Evolutionary conservation across 2,797 vertebrate genomes (phyloP).

Genomic region (Microctenopoma steveboyesi): DNA sequence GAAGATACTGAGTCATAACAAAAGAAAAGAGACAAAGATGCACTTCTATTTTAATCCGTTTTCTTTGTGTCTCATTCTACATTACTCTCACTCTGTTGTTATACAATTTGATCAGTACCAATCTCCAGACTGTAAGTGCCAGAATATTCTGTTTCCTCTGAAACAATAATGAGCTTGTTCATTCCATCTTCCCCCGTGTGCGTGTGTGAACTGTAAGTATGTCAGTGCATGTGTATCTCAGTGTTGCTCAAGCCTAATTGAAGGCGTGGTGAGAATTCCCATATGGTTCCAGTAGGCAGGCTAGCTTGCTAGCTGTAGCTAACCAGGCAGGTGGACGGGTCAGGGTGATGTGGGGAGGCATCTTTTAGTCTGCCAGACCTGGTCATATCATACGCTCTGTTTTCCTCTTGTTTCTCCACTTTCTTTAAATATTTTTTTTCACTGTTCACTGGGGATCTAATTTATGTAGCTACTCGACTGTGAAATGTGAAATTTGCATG

Average conservation of each 20-base stretch:
- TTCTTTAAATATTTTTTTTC: neutral
- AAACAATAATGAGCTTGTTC: constrained; percentile 59
- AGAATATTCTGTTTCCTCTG: constrained; percentile 52
- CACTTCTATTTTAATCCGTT: constrained; percentile 60
- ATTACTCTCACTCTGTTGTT: constrained; percentile 52
- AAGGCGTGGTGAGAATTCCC: constrained; percentile 58
- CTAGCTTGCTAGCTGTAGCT: constrained; percentile 55
- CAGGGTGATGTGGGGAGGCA: constrained; percentile 56
- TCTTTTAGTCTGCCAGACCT: constrained; percentile 17
- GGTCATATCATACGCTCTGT: constrained; percentile 1
- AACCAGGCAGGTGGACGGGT: constrained; percentile 68
- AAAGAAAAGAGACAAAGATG: constrained; percentile 53
- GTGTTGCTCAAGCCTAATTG: constrained; percentile 58
- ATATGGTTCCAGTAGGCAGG: constrained; percentile 47
- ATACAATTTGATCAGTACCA: constrained; percentile 45
- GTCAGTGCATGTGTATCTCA: neutral
- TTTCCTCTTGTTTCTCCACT: neutral
- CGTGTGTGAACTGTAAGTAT: neutral
- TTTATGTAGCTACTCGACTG: constrained; percentile 26
- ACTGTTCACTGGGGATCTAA: constrained; percentile 39
- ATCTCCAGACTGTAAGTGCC: constrained; percentile 46
- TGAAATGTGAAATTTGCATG: constrained; percentile 12
- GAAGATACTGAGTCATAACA: constrained; percentile 46
- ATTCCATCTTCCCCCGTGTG: constrained; percentile 19
- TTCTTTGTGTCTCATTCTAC: constrained; percentile 51